Evolutionary conservation across 2,888 invertebrate species (phyloP).

Genomic region (Terebella lapidaria): DNA sequence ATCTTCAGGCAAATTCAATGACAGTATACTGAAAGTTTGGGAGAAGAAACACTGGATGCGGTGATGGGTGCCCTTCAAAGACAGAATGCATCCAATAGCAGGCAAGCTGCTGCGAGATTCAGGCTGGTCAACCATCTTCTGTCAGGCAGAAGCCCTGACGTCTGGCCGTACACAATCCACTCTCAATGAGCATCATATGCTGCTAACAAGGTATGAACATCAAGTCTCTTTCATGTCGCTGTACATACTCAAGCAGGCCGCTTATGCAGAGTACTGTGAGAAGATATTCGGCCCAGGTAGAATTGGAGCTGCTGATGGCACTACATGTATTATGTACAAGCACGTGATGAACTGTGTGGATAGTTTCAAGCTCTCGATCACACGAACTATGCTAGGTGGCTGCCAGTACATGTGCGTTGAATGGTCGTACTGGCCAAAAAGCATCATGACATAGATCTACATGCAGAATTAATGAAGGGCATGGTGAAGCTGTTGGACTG

Average conservation of each 20-base stretch:
- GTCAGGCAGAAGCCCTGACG: conserved; percentile 13
- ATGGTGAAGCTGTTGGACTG: no score
- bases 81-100: not conserved
- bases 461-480: no score
- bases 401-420: conserved; percentile 5
- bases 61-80: not conserved
- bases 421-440: conserved; percentile 5
- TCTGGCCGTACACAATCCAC: conserved; percentile 10
- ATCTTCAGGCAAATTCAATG: conserved; percentile 5
- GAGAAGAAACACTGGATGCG: not conserved
- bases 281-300: conserved; percentile 1
- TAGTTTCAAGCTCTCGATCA: conserved; percentile 11
- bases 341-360: conserved; percentile 13
- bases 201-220: conserved; percentile 5
- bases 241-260: not conserved
- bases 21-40: not conserved
- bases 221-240: conserved; percentile 9
- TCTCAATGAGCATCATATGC: conserved; percentile 8
- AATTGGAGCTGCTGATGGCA: conserved; percentile 4
- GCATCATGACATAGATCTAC: conserved; percentile 1
- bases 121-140: conserved; percentile 6
- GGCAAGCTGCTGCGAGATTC: not conserved
- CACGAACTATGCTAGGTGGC: no score
- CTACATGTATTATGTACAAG: conserved; percentile 10
- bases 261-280: conserved; percentile 8